Evolutionary conservation across 2,797 vertebrate genomes (phyloP).

Genomic region (Prunella strophiata): DNA sequence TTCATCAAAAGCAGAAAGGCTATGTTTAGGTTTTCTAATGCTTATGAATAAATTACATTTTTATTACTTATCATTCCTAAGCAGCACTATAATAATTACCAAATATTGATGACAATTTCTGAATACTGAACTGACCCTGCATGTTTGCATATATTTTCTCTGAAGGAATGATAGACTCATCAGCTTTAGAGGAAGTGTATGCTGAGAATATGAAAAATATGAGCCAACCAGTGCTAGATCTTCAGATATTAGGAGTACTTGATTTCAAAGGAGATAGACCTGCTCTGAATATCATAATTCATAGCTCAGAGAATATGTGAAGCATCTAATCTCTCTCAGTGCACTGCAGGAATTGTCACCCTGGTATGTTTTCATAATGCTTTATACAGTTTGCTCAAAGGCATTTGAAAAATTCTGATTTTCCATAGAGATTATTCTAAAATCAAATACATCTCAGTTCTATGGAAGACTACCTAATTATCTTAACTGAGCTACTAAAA

Average conservation of each 20-base stretch:
- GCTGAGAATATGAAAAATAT: background rate
- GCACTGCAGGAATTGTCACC: background rate
- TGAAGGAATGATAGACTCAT: background rate
- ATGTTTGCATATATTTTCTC: background rate
- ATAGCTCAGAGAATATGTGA: background rate
- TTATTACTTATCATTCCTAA: constrained; percentile 15
- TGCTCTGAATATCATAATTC: background rate
- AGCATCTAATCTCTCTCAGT: background rate
- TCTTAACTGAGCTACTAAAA: background rate
- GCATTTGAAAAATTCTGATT: background rate
- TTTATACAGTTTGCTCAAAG: background rate
- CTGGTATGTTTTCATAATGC: background rate
- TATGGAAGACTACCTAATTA: background rate
- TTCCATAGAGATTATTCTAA: background rate
- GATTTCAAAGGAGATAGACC: background rate
- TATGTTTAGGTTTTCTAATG: constrained; percentile 10
- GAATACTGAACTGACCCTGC: background rate
- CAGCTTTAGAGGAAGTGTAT: background rate
- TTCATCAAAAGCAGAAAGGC: constrained; percentile 5
- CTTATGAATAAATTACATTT: constrained; percentile 15
- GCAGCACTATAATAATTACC: background rate
- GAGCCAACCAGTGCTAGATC: background rate
- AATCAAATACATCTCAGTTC: background rate
- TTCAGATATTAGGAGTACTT: background rate
- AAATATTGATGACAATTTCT: background rate